A percentile compares a stretch with the other conserved stretches of the same genome.
phyloP scores from a whole-genome alignment of 2,888 invertebrate species.

The Erpobdella octoculata region DNA sequence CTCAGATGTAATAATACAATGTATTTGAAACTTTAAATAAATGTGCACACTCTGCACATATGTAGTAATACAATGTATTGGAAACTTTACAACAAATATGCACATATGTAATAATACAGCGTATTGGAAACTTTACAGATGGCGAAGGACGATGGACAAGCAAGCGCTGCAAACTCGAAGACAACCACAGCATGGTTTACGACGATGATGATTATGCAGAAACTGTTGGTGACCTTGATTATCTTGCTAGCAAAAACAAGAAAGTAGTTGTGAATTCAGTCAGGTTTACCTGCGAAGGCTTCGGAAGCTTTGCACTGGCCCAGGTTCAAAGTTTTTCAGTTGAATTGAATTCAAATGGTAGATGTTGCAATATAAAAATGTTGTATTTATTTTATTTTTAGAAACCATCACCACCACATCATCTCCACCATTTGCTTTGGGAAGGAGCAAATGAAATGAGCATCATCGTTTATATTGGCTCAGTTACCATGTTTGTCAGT shows the following conservation, averaged over 20 bases:
- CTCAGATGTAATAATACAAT: too few relatives aligned
- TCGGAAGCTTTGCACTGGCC: constrained; percentile 3
- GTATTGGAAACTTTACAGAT: too few relatives aligned
- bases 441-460: neutral
- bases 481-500: neutral
- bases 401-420: too few relatives aligned
- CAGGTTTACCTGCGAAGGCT: constrained; percentile 9
- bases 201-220: constrained; percentile 8
- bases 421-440: neutral
- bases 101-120: too few relatives aligned
- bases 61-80: too few relatives aligned
- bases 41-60: too few relatives aligned
- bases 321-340: neutral
- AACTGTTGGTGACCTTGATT: constrained; percentile 2
- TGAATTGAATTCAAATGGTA: neutral
- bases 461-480: constrained; percentile 5
- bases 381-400: too few relatives aligned
- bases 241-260: neutral
- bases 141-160: constrained; percentile 8
- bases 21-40: too few relatives aligned
- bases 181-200: neutral
- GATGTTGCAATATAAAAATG: too few relatives aligned
- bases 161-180: neutral
- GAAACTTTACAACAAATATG: too few relatives aligned
- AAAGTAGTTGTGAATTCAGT: neutral